Evolutionary conservation across 2,888 invertebrate genomes (phyloP).

Genomic region (Acleris sparsana): DNA sequence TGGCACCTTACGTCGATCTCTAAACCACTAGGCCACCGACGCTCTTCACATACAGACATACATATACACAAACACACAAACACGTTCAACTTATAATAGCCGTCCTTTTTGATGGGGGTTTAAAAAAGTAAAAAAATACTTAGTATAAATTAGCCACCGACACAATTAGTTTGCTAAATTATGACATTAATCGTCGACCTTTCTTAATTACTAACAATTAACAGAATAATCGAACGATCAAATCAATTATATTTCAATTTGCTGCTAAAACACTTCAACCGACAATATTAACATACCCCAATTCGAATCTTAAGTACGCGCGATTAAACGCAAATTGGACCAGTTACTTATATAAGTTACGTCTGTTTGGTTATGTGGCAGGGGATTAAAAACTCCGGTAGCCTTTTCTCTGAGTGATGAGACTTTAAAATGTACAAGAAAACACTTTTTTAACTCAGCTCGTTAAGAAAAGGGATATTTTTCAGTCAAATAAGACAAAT

Average conservation of each 20-base stretch:
- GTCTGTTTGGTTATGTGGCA: neutral
- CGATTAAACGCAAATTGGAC: neutral
- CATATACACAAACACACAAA: too few species aligned
- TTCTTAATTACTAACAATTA: slow-evolving; percentile 9
- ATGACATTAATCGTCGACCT: neutral
- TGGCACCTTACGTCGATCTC: too few species aligned
- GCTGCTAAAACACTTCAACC: neutral
- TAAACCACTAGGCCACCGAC: too few species aligned
- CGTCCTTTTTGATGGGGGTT: too few species aligned
- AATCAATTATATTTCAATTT: neutral
- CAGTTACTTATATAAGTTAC: neutral
- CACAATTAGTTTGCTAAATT: neutral
- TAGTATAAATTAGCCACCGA: neutral
- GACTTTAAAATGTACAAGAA: neutral
- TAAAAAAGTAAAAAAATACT: neutral
- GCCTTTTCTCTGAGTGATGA: slow-evolving; percentile 3
- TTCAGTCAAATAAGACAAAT: slow-evolving; percentile 11
- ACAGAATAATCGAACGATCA: neutral
- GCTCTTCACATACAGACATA: too few species aligned
- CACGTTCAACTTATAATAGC: too few species aligned
- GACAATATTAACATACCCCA: neutral
- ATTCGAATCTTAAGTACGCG: neutral
- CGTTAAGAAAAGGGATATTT: neutral
- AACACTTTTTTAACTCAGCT: slow-evolving; percentile 4
- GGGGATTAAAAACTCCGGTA: slow-evolving; percentile 2